Percentiles rank a stretch among this genome's conserved stretches.
These are phyloP conservation scores for Lucinisca nassula DNA, from an alignment of 2,888 invertebrate species.

Conservation along the genomic window DNA sequence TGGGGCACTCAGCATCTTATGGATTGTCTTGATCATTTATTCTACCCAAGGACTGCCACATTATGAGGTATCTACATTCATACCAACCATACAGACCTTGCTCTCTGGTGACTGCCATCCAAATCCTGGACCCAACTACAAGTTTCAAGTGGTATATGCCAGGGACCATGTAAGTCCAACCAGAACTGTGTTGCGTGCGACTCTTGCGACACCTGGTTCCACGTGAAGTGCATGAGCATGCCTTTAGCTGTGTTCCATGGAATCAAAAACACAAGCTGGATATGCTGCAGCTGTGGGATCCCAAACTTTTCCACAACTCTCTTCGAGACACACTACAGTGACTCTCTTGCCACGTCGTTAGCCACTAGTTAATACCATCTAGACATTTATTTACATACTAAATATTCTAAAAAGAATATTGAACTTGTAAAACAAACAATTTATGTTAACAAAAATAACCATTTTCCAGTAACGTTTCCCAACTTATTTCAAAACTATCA, in stretches of 20 bases:
- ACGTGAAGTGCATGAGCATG: slow-evolving; percentile 31
- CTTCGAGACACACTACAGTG: slow-evolving; percentile 11
- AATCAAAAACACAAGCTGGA: slow-evolving; percentile 20
- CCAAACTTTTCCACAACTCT: slow-evolving; percentile 32
- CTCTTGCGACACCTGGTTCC: slow-evolving; percentile 37
- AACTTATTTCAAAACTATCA: too few species aligned
- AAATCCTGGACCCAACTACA: slow-evolving; percentile 37
- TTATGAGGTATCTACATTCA: background rate
- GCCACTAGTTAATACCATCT: too few species aligned
- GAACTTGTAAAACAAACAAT: too few species aligned
- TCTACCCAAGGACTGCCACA: background rate
- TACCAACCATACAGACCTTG: background rate
- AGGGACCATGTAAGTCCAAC: slow-evolving; percentile 35
- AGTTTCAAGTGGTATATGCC: slow-evolving; percentile 27
- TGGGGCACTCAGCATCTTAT: too few species aligned
- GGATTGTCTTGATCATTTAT: background rate
- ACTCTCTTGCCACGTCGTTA: slow-evolving; percentile 18
- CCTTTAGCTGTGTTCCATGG: background rate
- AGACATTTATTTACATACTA: background rate
- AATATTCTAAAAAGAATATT: too few species aligned
- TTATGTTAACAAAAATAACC: too few species aligned
- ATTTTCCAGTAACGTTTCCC: too few species aligned
- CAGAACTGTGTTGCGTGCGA: slow-evolving; percentile 38
- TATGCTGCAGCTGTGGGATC: slow-evolving; percentile 13
- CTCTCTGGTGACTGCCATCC: slow-evolving; percentile 40